Evolutionary conservation across 2,797 vertebrate species (phyloP).

Genomic region (Botia almorhae): DNA sequence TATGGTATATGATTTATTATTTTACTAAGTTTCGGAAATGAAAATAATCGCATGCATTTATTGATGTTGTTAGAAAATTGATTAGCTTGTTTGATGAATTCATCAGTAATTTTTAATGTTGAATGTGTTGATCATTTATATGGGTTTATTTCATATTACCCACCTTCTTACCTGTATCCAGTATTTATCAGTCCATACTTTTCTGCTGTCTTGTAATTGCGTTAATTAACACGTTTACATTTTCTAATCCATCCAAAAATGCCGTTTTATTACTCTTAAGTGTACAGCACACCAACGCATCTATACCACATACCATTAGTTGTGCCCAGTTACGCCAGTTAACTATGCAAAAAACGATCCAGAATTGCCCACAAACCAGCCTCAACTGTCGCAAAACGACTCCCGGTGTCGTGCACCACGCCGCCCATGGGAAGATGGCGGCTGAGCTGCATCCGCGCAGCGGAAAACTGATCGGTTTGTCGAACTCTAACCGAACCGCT

Average conservation of each 20-base stretch:
- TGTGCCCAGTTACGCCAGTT: not conserved
- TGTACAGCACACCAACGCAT: not conserved
- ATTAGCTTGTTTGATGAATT: too few relatives aligned
- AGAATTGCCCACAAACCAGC: constrained; percentile 35
- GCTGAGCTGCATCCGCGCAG: constrained; percentile 91
- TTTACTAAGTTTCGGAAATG: not conserved
- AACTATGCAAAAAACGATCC: too few relatives aligned
- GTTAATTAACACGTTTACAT: not conserved
- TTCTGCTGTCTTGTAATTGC: not conserved
- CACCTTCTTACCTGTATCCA: not conserved
- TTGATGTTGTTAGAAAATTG: not conserved
- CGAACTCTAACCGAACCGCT: constrained; percentile 89
- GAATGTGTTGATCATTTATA: not conserved
- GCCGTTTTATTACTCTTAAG: not conserved
- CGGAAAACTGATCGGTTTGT: constrained; percentile 90
- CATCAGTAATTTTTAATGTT: too few relatives aligned
- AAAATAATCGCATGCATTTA: not conserved
- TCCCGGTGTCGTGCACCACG: constrained; percentile 77
- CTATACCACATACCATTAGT: too few relatives aligned
- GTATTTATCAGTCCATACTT: not conserved
- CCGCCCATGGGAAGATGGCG: constrained; percentile 81
- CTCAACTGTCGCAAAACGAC: constrained; percentile 60
- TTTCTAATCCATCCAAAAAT: not conserved
- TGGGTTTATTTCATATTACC: not conserved
- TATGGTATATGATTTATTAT: not conserved